Conservation (phyloP, 2,888 invertebrate species). For the Erannis defoliaria region DNA sequence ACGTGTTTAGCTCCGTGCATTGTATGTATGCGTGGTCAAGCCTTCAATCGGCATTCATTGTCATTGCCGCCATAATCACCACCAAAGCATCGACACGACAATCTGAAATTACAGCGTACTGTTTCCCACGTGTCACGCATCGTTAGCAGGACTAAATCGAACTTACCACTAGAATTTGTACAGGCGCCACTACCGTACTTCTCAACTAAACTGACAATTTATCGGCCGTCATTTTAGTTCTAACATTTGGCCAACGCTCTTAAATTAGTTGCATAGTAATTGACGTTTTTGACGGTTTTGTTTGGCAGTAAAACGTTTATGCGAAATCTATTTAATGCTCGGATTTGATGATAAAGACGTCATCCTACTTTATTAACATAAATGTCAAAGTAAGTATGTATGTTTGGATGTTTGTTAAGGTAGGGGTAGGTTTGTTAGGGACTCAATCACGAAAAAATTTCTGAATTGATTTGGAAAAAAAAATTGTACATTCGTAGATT, state of each 20-base stretch:
- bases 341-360: not conserved
- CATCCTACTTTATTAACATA: not conserved
- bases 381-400: too few species aligned
- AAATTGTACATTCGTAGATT: too few species aligned
- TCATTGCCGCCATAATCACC: slow-evolving; percentile 58
- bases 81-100: slow-evolving; percentile 50
- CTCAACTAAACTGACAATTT: not conserved
- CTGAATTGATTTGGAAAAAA: too few species aligned
- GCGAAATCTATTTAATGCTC: not conserved
- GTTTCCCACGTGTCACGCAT: slow-evolving; percentile 32
- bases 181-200: not conserved
- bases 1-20: not conserved
- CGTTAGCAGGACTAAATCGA: slow-evolving; percentile 3
- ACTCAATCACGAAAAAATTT: too few species aligned
- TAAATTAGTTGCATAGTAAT: too few species aligned
- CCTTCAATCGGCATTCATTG: slow-evolving; percentile 50
- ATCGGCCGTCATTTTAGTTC: not conserved
- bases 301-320: not conserved
- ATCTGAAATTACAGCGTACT: slow-evolving; percentile 60
- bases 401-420: too few species aligned
- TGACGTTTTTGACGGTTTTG: not conserved
- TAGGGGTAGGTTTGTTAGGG: too few species aligned
- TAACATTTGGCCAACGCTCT: not conserved
- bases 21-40: slow-evolving; percentile 2
- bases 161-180: too few species aligned